phyloP scores from a whole-genome alignment of 1,140 invertebrate genomes.

The Diprion similis region DNA sequence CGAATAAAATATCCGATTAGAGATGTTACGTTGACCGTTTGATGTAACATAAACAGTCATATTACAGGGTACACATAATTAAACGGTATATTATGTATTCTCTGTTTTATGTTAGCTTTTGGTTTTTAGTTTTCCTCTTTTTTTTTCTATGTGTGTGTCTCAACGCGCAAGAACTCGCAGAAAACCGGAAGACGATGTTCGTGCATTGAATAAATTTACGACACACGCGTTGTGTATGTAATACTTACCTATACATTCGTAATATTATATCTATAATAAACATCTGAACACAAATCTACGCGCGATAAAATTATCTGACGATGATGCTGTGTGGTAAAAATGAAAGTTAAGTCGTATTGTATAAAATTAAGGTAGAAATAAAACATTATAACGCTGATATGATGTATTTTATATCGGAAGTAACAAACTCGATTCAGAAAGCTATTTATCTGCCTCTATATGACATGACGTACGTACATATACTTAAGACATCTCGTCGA shows the following conservation, averaged over 20 bases:
- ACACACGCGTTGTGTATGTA: too few relatives aligned
- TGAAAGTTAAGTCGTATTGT: too few relatives aligned
- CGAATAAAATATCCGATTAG: too few relatives aligned
- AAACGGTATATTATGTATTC: not conserved
- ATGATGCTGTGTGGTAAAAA: too few relatives aligned
- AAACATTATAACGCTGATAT: too few relatives aligned
- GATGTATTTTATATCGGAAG: not conserved
- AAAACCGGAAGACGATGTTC: constrained; percentile 3
- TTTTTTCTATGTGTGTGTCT: not conserved
- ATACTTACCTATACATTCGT: too few relatives aligned
- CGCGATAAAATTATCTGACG: too few relatives aligned
- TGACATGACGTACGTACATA: too few relatives aligned
- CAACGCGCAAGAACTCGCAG: not conserved
- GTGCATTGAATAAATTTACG: constrained; percentile 1
- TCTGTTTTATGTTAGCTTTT: not conserved
- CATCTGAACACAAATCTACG: too few relatives aligned
- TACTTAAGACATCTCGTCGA: too few relatives aligned
- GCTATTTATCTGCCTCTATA: too few relatives aligned
- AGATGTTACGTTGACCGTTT: not conserved
- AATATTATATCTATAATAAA: not conserved
- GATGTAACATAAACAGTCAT: not conserved
- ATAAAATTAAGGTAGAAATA: too few relatives aligned
- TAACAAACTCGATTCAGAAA: not conserved
- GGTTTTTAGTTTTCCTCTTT: not conserved
- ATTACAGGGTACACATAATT: not conserved